phyloP scores from a whole-genome alignment of 1,140 invertebrate genomes.

The Pseudachorutes palmiensis region DNA sequence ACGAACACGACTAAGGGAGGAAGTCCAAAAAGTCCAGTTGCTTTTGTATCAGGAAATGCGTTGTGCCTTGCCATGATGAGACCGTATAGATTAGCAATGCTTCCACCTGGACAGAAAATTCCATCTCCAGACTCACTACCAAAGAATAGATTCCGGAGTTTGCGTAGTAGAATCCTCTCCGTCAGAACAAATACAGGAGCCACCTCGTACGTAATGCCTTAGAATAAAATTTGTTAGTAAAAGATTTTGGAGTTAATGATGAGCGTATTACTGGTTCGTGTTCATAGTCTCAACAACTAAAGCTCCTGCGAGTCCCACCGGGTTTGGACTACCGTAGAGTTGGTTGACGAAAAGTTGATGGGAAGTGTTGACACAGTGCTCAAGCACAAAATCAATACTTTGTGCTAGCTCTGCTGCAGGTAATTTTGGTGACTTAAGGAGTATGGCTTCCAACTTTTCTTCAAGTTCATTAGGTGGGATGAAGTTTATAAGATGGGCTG shows the following conservation, averaged over 20 bases:
- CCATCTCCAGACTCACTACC: conserved; percentile 48
- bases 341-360: conserved; percentile 67
- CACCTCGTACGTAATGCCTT: conserved; percentile 39
- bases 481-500: conserved; percentile 23
- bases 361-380: conserved; percentile 63
- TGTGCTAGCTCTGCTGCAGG: conserved; percentile 4
- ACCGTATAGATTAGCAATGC: conserved; percentile 78
- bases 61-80: conserved; percentile 68
- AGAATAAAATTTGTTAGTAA: conserved; percentile 13
- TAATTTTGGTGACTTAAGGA: neutral
- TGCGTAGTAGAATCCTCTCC: conserved; percentile 29
- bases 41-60: conserved; percentile 64
- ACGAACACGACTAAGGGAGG: conserved; percentile 59
- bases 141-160: conserved; percentile 42
- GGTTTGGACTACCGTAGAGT: conserved; percentile 62
- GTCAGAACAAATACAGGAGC: conserved; percentile 38
- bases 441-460: conserved; percentile 25
- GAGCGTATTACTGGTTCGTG: conserved; percentile 59
- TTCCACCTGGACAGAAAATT: conserved; percentile 63
- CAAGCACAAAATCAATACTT: conserved; percentile 45
- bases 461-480: conserved; percentile 26
- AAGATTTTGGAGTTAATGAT: conserved; percentile 25
- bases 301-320: conserved; percentile 61
- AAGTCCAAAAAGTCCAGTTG: conserved; percentile 52
- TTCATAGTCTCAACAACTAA: conserved; percentile 68